A percentile compares a stretch with the other conserved stretches of the same genome.
Conservation (phyloP, 2,113 vertebrate species). For the Ammospiza nelsoni region DNA sequence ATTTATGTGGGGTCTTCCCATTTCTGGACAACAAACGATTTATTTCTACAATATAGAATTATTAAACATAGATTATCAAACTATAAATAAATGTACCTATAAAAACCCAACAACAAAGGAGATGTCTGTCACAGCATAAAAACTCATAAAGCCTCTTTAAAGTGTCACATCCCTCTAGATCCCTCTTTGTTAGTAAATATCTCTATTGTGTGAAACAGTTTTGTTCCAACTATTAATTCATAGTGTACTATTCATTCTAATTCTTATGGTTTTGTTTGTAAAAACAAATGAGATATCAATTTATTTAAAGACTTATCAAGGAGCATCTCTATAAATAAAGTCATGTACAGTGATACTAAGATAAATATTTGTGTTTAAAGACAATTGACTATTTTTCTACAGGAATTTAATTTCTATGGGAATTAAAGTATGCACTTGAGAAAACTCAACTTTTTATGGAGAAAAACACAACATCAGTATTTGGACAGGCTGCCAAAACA, state of each 20-base stretch:
- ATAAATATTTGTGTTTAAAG: conserved; percentile 44
- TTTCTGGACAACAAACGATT: background rate
- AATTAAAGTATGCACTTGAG: conserved; percentile 41
- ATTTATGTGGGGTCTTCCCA: background rate
- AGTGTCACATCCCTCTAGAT: background rate
- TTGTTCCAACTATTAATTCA: background rate
- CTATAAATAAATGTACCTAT: background rate
- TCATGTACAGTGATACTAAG: background rate
- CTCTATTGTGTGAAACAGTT: background rate
- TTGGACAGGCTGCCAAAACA: conserved; percentile 40
- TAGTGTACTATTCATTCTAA: background rate
- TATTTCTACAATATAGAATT: background rate
- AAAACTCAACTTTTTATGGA: conserved; percentile 20
- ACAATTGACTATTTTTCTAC: conserved; percentile 40
- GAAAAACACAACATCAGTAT: conserved; percentile 27
- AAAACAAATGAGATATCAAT: background rate
- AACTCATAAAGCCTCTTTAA: background rate
- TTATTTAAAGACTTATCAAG: background rate
- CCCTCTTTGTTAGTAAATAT: background rate
- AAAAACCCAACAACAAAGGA: background rate
- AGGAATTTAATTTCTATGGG: conserved; percentile 44
- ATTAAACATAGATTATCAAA: background rate
- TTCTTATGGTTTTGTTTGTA: background rate
- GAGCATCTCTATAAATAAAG: background rate
- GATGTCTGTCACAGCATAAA: background rate